Evolutionary conservation across 35 echinoderm and acorn worm genomes (phyloP).

Genomic region (Strongylocentrotus purpuratus): DNA sequence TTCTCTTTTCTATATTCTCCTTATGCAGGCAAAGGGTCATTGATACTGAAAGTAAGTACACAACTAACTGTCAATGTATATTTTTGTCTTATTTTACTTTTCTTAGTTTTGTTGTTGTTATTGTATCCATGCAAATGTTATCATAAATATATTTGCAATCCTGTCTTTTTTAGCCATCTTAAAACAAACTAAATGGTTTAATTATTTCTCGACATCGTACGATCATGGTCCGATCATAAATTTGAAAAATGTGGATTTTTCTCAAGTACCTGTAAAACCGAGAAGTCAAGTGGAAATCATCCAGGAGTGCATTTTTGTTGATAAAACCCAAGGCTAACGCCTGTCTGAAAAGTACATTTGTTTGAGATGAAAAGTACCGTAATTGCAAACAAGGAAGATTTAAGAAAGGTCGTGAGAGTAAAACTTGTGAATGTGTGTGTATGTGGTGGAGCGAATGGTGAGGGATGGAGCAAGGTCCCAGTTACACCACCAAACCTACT

Average conservation of each 20-base stretch:
- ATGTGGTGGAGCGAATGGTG: neutral
- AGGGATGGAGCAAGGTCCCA: neutral
- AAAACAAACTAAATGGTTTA: neutral
- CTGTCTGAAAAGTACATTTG: neutral
- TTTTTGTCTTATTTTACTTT: neutral
- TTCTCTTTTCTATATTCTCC: conserved; percentile 32
- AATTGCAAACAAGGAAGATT: neutral
- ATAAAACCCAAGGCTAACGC: neutral
- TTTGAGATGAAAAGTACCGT: neutral
- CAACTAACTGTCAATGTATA: neutral
- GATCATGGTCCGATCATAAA: neutral
- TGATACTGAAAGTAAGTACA: conserved; percentile 55
- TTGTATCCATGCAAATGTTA: too few species aligned
- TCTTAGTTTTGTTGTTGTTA: neutral
- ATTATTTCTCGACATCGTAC: neutral
- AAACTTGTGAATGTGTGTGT: neutral
- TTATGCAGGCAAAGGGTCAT: conserved; percentile 57
- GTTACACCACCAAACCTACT: too few species aligned
- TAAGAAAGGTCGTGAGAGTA: too few species aligned
- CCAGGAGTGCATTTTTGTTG: neutral
- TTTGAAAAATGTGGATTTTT: neutral
- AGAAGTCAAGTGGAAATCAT: neutral
- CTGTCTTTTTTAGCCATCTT: too few species aligned
- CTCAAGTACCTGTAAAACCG: neutral
- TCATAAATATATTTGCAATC: too few species aligned